Conservation (phyloP, 2,113 vertebrate species). For the Pteruthius melanotis region DNA sequence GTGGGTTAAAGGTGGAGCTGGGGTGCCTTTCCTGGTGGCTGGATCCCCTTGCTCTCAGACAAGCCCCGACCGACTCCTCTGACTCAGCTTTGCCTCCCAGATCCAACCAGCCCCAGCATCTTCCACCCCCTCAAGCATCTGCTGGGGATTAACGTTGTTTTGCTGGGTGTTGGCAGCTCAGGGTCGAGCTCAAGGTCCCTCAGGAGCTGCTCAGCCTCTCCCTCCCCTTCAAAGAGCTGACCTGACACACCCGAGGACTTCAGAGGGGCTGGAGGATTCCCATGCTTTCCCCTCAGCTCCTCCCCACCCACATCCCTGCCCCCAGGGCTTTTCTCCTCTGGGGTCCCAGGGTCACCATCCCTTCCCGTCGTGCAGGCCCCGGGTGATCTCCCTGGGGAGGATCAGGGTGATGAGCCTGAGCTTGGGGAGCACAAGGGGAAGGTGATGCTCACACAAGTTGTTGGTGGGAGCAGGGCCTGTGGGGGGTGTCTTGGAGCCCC, state of each 20-base stretch:
- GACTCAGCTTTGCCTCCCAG: not conserved
- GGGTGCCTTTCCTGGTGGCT: too few relatives aligned
- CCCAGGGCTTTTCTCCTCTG: not conserved
- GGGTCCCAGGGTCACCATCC: too few relatives aligned
- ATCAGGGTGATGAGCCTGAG: not conserved
- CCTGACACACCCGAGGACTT: accelerated
- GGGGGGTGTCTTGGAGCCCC: too few relatives aligned
- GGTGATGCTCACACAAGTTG: not conserved
- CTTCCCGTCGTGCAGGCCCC: accelerated
- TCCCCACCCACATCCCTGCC: not conserved
- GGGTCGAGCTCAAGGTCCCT: not conserved
- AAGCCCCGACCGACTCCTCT: not conserved
- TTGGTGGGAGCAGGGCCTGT: not conserved
- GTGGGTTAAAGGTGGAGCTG: not conserved
- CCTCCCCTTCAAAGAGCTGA: not conserved
- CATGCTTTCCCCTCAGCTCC: not conserved
- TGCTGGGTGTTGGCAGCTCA: not conserved
- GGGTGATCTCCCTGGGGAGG: not conserved
- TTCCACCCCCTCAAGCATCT: not conserved
- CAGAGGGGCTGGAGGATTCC: not conserved
- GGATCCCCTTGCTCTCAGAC: not conserved
- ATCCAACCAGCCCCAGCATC: not conserved
- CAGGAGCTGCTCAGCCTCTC: not conserved
- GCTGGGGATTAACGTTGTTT: not conserved
- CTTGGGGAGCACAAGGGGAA: not conserved